Conservation (phyloP, 2,888 invertebrate species). For the Rhopalosiphum nymphaeae region DNA sequence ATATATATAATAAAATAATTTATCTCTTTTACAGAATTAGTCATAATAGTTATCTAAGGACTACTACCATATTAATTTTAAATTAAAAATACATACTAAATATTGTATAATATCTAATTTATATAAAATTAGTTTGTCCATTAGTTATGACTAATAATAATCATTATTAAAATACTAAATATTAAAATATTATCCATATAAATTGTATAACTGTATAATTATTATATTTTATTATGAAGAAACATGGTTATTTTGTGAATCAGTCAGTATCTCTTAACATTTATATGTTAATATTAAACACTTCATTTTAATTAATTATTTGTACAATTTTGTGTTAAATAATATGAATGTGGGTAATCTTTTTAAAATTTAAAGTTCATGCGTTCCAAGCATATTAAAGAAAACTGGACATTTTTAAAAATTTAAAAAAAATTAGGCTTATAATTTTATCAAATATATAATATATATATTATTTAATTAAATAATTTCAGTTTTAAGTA, state of each 20-base stretch:
- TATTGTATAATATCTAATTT: conserved; percentile 5
- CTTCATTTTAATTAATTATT: neutral
- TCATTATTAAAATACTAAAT: neutral
- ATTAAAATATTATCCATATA: neutral
- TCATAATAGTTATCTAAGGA: conserved; percentile 17
- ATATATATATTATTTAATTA: neutral
- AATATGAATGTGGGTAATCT: neutral
- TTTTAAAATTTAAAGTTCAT: neutral
- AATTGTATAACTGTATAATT: neutral
- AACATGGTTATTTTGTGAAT: neutral
- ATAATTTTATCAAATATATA: neutral
- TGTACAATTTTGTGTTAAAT: neutral
- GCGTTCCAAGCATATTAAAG: neutral
- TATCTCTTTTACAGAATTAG: conserved; percentile 3
- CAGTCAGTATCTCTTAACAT: neutral
- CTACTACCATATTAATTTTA: conserved; percentile 1
- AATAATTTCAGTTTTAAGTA: neutral
- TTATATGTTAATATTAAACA: neutral
- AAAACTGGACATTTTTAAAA: neutral
- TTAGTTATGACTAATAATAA: neutral
- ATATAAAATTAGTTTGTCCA: neutral
- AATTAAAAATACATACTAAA: neutral
- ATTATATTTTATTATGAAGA: conserved; percentile 16
- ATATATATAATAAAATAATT: neutral
- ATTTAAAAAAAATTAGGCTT: neutral